A percentile compares a stretch with the other conserved stretches of the same genome.
These are phyloP conservation scores for Spinus olivaceus DNA, from an alignment of 2,797 vertebrate species.

Conservation along the genomic window DNA sequence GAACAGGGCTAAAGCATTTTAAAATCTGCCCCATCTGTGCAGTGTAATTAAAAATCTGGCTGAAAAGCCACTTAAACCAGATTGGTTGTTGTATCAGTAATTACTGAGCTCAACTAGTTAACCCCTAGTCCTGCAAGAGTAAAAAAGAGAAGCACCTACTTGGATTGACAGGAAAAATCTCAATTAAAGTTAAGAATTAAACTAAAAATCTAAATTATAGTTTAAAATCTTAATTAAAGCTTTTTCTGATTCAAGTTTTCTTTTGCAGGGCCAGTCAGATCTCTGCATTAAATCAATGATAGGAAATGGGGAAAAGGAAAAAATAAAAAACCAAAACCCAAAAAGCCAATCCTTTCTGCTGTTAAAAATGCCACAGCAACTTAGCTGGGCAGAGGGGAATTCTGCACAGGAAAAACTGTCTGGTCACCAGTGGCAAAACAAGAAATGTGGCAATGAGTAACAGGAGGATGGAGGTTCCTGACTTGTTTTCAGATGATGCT, in stretches of 20 bases:
- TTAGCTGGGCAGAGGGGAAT: background rate
- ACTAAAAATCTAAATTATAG: background rate
- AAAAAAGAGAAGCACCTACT: background rate
- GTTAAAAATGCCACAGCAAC: background rate
- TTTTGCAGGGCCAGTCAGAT: background rate
- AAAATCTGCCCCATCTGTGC: background rate
- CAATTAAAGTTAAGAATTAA: background rate
- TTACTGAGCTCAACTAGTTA: background rate
- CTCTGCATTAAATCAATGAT: background rate
- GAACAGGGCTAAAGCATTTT: background rate
- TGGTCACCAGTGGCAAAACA: background rate
- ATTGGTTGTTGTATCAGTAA: background rate
- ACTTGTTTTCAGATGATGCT: background rate
- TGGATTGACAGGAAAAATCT: background rate
- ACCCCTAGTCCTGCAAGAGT: background rate
- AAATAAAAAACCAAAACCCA: background rate
- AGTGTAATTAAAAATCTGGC: background rate
- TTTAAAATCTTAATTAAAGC: background rate
- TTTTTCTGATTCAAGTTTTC: background rate
- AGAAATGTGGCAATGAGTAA: background rate
- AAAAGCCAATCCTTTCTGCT: background rate
- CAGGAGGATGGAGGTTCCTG: background rate
- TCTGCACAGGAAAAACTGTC: background rate
- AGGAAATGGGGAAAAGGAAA: background rate
- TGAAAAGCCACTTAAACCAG: background rate